phyloP scores from a whole-genome alignment of 1,140 invertebrate species.

The Lordiphosa stackelbergi region DNA sequence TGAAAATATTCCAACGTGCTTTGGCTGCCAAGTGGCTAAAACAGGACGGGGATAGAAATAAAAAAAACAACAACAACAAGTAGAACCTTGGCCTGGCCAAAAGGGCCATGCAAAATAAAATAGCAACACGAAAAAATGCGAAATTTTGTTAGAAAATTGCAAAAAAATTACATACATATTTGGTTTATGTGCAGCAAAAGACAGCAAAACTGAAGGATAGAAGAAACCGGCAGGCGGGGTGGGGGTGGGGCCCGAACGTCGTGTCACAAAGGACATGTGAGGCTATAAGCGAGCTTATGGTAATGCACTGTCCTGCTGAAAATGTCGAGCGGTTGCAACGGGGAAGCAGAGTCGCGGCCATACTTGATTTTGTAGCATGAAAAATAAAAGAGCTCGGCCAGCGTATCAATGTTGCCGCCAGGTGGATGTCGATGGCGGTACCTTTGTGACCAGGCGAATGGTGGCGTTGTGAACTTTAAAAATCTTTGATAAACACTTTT shows the following conservation, averaged over 20 bases:
- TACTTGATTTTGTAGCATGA: conserved; percentile 50
- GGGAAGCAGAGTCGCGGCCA: conserved; percentile 4
- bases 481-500: too few species aligned
- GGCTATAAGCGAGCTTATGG: conserved; percentile 36
- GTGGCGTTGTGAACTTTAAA: too few species aligned
- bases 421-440: too few species aligned
- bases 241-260: background rate
- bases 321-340: conserved; percentile 27
- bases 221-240: background rate
- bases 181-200: conserved; percentile 52
- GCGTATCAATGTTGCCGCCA: conserved; percentile 1
- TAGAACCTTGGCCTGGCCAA: conserved; percentile 28
- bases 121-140: conserved; percentile 59
- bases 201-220: conserved; percentile 14
- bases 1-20: conserved; percentile 67
- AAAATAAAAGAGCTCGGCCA: conserved; percentile 25
- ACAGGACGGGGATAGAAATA: conserved; percentile 10
- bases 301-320: conserved; percentile 49
- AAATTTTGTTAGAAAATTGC: conserved; percentile 73
- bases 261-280: conserved; percentile 45
- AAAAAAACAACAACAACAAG: conserved; percentile 7
- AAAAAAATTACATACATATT: conserved; percentile 74
- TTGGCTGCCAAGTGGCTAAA: conserved; percentile 50
- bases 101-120: conserved; percentile 61
- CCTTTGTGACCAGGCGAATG: too few species aligned